Percentiles rank a stretch among this genome's conserved stretches.
phyloP scores from a whole-genome alignment of 2,797 vertebrate genomes.

The Sciurus carolinensis region DNA sequence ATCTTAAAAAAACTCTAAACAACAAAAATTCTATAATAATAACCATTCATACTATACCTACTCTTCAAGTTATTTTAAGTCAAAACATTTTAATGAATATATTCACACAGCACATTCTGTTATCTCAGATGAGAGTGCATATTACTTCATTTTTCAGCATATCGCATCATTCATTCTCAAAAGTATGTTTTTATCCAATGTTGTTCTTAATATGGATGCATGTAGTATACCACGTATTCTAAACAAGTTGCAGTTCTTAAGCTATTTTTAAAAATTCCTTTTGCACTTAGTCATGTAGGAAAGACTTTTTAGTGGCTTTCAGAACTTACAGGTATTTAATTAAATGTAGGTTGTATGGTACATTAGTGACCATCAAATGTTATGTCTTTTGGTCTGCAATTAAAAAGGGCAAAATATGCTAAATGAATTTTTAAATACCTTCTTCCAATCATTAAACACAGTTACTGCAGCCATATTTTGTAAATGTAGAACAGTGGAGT shows the following conservation, averaged over 20 bases:
- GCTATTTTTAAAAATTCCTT: not conserved
- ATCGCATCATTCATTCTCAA: conserved; percentile 9
- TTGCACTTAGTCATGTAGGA: conserved; percentile 11
- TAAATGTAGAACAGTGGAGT: conserved; percentile 86
- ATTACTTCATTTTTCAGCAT: not conserved
- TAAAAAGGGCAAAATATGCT: conserved; percentile 87
- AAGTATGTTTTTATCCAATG: not conserved
- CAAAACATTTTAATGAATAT: not conserved
- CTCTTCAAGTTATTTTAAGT: conserved; percentile 9
- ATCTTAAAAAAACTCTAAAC: not conserved
- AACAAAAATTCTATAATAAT: not conserved
- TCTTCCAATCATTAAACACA: conserved; percentile 89
- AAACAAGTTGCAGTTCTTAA: not conserved
- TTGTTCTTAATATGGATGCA: not conserved
- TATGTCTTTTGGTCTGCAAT: conserved; percentile 85
- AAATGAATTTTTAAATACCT: conserved; percentile 89
- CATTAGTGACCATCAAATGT: conserved; percentile 87
- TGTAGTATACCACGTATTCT: not conserved
- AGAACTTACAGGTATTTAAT: conserved; percentile 83
- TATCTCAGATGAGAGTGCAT: not conserved
- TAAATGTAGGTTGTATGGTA: conserved; percentile 86
- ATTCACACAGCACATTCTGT: not conserved
- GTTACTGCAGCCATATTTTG: conserved; percentile 86
- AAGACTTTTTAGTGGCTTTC: conserved; percentile 78
- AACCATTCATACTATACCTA: not conserved